Evolutionary conservation across 2,113 vertebrate genomes (phyloP).

Genomic region (Calyptommatus sinebrachiatus): DNA sequence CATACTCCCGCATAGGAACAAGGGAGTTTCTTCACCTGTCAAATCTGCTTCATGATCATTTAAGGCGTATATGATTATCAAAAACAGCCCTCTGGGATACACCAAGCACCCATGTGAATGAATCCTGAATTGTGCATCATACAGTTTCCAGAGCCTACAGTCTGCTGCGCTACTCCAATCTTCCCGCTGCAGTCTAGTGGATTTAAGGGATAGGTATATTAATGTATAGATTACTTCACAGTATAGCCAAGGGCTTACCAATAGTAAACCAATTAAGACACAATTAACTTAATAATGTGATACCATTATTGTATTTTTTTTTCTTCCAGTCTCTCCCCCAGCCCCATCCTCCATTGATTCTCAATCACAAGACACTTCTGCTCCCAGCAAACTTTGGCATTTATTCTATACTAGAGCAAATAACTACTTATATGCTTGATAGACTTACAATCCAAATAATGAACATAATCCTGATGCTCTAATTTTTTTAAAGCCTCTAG

Average conservation of each 20-base stretch:
- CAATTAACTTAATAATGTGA: neutral
- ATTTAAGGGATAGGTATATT: slow-evolving; percentile 24
- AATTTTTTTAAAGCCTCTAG: slow-evolving; percentile 45
- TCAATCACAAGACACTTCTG: fast-evolving
- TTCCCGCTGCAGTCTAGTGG: neutral
- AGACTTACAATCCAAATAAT: slow-evolving; percentile 35
- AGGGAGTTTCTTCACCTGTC: too few relatives aligned
- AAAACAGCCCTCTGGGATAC: too few relatives aligned
- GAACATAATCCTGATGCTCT: slow-evolving; percentile 38
- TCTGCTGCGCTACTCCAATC: neutral
- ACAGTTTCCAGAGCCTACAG: neutral
- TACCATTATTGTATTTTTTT: slow-evolving; percentile 15
- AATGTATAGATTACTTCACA: slow-evolving; percentile 3
- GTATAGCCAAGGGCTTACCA: slow-evolving; percentile 1
- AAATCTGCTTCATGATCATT: too few relatives aligned
- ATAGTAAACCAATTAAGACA: neutral
- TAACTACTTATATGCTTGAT: slow-evolving; percentile 34
- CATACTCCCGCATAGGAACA: too few relatives aligned
- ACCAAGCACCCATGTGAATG: neutral
- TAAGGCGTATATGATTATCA: too few relatives aligned
- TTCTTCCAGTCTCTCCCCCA: neutral
- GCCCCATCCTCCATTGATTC: slow-evolving; percentile 8
- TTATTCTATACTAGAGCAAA: slow-evolving; percentile 37
- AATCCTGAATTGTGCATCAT: neutral
- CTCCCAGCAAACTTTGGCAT: neutral